phyloP scores from a whole-genome alignment of 2,113 vertebrate genomes.

The Riparia riparia region DNA sequence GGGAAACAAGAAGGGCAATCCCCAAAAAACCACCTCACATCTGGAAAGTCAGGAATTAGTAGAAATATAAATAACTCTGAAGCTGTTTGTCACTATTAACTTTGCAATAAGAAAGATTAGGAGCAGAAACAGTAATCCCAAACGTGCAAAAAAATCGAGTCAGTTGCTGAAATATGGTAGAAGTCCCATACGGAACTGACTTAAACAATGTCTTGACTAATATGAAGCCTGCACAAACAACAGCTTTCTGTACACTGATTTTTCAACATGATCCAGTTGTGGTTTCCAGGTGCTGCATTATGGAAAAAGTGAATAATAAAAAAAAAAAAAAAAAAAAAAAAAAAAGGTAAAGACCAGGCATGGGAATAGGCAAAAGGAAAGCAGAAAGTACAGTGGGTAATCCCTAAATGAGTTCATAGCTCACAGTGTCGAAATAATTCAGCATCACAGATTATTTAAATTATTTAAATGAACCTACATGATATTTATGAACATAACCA shows the following conservation, averaged over 20 bases:
- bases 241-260: neutral
- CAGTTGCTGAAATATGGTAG: neutral
- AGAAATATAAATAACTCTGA: neutral
- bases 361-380: neutral
- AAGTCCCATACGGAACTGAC: fast-evolving
- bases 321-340: neutral
- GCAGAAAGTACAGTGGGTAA: neutral
- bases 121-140: neutral
- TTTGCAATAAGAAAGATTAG: neutral
- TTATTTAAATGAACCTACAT: neutral
- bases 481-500: neutral
- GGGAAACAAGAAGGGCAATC: fast-evolving
- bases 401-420: neutral
- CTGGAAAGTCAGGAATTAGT: neutral
- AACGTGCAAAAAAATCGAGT: neutral
- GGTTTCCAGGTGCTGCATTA: neutral
- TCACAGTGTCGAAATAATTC: neutral
- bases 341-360: neutral
- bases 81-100: neutral
- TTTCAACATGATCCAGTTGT: neutral
- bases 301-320: neutral
- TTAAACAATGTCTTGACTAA: neutral
- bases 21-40: neutral
- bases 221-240: neutral
- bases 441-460: neutral